These are phyloP conservation scores for Cheirogaleus major DNA, from an alignment of 2,797 vertebrate species.

Conservation along the genomic window DNA sequence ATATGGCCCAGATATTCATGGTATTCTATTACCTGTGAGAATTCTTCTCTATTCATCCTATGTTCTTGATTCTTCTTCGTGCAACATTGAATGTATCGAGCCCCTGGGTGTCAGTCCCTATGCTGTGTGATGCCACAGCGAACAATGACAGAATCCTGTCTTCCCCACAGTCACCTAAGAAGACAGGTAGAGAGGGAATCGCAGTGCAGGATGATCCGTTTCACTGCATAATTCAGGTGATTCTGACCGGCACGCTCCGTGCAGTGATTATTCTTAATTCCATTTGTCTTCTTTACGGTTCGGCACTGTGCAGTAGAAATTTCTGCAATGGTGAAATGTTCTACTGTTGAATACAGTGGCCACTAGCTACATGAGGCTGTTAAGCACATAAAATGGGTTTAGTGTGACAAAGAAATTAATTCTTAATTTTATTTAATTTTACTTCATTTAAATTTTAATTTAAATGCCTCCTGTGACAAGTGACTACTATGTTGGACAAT, in stretches of 20 bases:
- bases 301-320: background rate
- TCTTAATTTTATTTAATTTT: conserved; percentile 26
- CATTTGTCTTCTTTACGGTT: background rate
- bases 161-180: background rate
- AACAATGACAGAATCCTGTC: background rate
- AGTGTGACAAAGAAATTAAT: background rate
- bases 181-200: background rate
- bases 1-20: background rate
- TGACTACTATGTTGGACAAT: background rate
- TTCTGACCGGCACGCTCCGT: background rate
- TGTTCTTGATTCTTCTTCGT: background rate
- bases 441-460: background rate
- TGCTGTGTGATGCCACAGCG: background rate
- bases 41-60: background rate
- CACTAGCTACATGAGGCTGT: background rate
- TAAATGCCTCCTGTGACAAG: background rate
- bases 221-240: background rate
- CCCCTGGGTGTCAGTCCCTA: background rate
- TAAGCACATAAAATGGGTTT: background rate
- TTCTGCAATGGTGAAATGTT: background rate
- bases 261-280: background rate
- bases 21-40: background rate
- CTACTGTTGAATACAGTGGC: background rate
- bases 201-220: background rate
- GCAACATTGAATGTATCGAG: background rate